These are phyloP conservation scores for Prunella himalayana DNA, from an alignment of 2,113 vertebrate genomes.

Conservation along the genomic window DNA sequence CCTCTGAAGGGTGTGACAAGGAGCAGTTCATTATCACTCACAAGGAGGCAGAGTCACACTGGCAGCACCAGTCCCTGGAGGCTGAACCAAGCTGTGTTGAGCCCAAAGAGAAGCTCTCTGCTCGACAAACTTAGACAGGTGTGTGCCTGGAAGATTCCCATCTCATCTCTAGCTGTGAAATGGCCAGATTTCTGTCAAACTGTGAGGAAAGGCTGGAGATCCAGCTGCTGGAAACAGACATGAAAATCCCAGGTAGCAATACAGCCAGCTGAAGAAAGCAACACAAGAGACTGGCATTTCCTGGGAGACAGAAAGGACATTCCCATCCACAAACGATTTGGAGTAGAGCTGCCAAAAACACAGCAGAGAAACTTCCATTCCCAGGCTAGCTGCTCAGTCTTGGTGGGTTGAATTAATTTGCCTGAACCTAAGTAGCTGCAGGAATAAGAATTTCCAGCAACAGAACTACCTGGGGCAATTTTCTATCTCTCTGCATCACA, in stretches of 20 bases:
- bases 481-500: constrained; percentile 19
- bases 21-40: neutral
- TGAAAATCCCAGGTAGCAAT: neutral
- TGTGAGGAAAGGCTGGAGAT: neutral
- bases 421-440: neutral
- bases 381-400: neutral
- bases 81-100: neutral
- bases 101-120: neutral
- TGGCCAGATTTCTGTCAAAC: neutral
- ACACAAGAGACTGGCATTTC: neutral
- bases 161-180: neutral
- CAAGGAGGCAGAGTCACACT: neutral
- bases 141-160: neutral
- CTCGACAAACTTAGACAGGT: neutral
- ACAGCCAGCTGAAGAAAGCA: neutral
- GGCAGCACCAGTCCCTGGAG: neutral
- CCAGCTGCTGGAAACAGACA: neutral
- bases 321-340: neutral
- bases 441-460: constrained; percentile 19
- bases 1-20: neutral
- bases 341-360: neutral
- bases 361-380: neutral
- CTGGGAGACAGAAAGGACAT: neutral
- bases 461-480: constrained; percentile 8
- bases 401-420: constrained; percentile 1